These are phyloP conservation scores for Monochamus saltuarius DNA, from an alignment of 1,140 invertebrate species.

Conservation along the genomic window DNA sequence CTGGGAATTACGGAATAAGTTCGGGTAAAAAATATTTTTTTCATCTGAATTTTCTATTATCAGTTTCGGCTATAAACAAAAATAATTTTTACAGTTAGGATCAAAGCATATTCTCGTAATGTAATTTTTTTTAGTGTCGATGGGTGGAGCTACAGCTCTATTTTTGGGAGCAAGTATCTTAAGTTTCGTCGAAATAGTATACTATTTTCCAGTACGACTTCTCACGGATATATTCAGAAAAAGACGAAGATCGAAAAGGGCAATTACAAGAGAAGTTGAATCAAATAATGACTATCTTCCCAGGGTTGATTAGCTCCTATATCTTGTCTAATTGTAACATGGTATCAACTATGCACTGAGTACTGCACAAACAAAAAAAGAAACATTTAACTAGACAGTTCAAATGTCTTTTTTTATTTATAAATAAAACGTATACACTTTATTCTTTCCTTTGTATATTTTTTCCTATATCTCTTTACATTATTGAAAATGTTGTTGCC, in stretches of 20 bases:
- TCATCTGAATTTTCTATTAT: neutral
- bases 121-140: constrained; percentile 50
- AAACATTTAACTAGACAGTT: neutral
- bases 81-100: neutral
- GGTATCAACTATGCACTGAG: too few species aligned
- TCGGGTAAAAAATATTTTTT: constrained; percentile 1
- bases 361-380: neutral
- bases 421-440: neutral
- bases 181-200: constrained; percentile 56
- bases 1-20: too few species aligned
- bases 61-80: neutral
- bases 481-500: too few species aligned
- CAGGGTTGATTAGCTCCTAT: neutral
- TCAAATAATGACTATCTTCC: neutral
- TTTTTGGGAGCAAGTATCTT: constrained; percentile 57
- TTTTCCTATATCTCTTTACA: neutral
- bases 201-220: constrained; percentile 49
- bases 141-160: constrained; percentile 55
- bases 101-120: neutral
- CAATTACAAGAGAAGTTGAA: neutral
- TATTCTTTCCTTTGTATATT: neutral
- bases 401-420: neutral
- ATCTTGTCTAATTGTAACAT: too few species aligned
- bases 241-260: neutral
- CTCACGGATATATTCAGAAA: constrained; percentile 11